phyloP scores from a whole-genome alignment of 2,113 vertebrate species.

The Corythornis vintsioides region DNA sequence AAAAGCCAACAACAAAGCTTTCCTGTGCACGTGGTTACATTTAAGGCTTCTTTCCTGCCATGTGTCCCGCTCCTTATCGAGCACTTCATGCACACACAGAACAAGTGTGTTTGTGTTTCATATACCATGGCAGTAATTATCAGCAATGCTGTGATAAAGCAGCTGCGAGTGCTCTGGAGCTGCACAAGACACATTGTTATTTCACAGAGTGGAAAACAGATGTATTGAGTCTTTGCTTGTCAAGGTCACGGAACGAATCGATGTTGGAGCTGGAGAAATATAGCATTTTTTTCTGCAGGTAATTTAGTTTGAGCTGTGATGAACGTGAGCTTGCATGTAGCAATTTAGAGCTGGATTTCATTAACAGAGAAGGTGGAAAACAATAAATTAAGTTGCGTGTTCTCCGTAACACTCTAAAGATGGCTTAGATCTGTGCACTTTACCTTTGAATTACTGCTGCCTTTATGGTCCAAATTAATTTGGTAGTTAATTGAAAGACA shows the following conservation, averaged over 20 bases:
- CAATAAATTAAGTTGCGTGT: not conserved
- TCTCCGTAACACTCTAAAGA: not conserved
- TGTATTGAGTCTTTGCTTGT: not conserved
- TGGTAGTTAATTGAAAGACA: not conserved
- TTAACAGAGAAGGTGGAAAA: not conserved
- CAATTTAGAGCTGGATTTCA: not conserved
- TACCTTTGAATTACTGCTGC: not conserved
- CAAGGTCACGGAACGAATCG: not conserved
- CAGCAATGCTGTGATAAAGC: not conserved
- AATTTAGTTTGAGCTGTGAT: not conserved
- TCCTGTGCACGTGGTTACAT: not conserved
- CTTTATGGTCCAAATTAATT: not conserved
- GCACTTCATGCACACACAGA: not conserved
- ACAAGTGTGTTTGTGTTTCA: not conserved
- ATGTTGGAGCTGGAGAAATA: not conserved
- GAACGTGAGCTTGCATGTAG: accelerated
- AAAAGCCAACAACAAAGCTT: not conserved
- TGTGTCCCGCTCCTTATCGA: not conserved
- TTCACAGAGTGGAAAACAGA: conserved; percentile 17
- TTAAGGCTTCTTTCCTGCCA: not conserved
- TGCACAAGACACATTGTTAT: not conserved
- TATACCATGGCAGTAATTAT: not conserved
- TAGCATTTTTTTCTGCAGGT: not conserved
- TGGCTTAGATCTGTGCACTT: not conserved
- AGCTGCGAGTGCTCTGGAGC: not conserved